phyloP scores from a whole-genome alignment of 2,888 invertebrate species.

The Hyppa rectilinea region DNA sequence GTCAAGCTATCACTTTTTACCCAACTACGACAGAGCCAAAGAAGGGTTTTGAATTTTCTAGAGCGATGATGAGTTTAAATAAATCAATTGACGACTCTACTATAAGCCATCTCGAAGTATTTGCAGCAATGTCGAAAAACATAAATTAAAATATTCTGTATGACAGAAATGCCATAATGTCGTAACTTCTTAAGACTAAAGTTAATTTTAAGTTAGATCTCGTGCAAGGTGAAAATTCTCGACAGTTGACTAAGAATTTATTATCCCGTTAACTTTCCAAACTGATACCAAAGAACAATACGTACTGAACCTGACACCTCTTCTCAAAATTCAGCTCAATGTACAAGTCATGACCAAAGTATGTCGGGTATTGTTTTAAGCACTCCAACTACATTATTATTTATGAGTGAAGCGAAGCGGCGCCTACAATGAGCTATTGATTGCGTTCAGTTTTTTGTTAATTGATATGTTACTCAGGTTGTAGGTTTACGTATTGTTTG shows the following conservation, averaged over 20 bases:
- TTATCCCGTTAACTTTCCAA: slow-evolving; percentile 18
- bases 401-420: slow-evolving; percentile 41
- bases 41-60: too few relatives aligned
- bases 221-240: background rate
- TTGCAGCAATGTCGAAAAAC: background rate
- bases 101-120: background rate
- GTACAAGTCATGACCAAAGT: slow-evolving; percentile 47
- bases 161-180: background rate
- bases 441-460: slow-evolving; percentile 47
- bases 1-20: too few relatives aligned
- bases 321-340: slow-evolving; percentile 39
- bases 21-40: too few relatives aligned
- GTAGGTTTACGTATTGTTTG: slow-evolving; percentile 4
- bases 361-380: slow-evolving; percentile 59
- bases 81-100: background rate
- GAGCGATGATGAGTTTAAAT: too few relatives aligned
- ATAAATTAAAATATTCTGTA: background rate
- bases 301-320: slow-evolving; percentile 35
- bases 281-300: slow-evolving; percentile 30
- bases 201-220: background rate
- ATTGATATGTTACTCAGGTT: slow-evolving; percentile 46
- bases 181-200: too few relatives aligned
- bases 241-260: slow-evolving; percentile 12
- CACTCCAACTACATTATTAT: slow-evolving; percentile 53
- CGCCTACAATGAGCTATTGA: slow-evolving; percentile 55